Percentiles rank a stretch among this genome's conserved stretches.
Evolutionary conservation across 2,113 vertebrate species (phyloP).

Genomic region (Bambusicola thoracicus): DNA sequence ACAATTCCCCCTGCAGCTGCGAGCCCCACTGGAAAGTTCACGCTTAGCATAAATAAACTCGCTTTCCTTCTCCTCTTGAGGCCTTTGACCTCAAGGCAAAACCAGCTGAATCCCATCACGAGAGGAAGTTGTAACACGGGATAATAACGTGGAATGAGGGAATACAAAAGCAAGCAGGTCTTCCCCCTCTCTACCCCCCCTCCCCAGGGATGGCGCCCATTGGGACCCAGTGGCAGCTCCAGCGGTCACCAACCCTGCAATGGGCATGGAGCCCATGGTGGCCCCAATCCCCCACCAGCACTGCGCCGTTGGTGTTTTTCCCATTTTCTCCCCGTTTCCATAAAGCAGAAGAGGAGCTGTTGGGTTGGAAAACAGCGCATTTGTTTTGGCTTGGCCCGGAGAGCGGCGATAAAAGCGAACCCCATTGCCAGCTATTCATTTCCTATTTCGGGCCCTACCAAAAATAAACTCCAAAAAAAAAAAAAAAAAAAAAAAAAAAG

Average conservation of each 20-base stretch:
- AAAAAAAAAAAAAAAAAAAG: neutral
- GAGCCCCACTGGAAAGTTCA: neutral
- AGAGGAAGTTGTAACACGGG: neutral
- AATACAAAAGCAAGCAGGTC: neutral
- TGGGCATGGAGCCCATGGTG: neutral
- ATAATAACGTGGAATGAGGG: neutral
- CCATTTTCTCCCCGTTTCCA: neutral
- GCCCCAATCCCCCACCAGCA: neutral
- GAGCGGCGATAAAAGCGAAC: neutral
- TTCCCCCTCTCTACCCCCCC: neutral
- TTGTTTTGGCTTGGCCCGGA: neutral
- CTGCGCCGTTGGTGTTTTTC: neutral
- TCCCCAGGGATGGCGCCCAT: neutral
- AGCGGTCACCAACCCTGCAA: too few species aligned
- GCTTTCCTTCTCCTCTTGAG: neutral
- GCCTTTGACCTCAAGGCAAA: neutral
- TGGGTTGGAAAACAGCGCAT: neutral
- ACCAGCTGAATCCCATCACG: neutral
- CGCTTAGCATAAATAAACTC: neutral
- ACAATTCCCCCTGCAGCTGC: neutral
- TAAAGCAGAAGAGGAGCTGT: neutral
- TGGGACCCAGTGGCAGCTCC: too few species aligned
- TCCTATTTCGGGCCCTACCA: conserved; percentile 48
- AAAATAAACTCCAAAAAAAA: conserved; percentile 49
- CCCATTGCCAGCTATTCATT: neutral